Base-by-base conservation (phyloP, 2,797 vertebrate genomes). In the Sphenopsis melanotis region DNA sequence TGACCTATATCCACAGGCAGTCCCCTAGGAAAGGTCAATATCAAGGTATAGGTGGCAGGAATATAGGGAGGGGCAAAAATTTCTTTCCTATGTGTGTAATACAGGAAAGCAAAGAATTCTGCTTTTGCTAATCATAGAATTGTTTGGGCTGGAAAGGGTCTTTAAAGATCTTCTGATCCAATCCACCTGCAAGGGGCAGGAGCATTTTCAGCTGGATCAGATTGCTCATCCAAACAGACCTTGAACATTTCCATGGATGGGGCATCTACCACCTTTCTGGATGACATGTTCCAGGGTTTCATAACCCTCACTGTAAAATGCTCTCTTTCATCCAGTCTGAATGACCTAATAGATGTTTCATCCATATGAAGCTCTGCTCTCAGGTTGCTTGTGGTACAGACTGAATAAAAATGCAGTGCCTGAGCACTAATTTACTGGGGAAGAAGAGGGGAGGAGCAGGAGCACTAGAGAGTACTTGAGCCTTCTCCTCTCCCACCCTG, bases 41-140 rank as follows among this genome's bases (percentile, higher is more conserved):
- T 12, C 37, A 49, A 41, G 11, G 14, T 23, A 20, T 4, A 44
- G 15, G 21, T 60, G 32, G 6, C 41, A 78, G 32, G 27, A 80
- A 56, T 37, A 49, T 2, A 12, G 50, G 12, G 6, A 12, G 1
- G 0, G 8, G 17, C 5, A 37, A 37, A 37, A 18, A 32, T 9
- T 55, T 63, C 18, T 42, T 36, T 49, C 36, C 42, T 23, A 4
- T 15, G 23, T 19, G 12, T 70, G 14, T n/a, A 49, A 29, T 32
- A 32, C 3, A 74, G 64, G 44, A 83, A 80, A 87, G 66, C 12
- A 59, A 79, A 83, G 17, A 76, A 55, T 42, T 56, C 61, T 6
- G 4, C 7, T 76, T 79, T 36, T 65, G 37, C 10, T 68, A 37
- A 57, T 44, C 24, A 39, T 14, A 42, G 29, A 76, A 42, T 9